Percentiles rank a stretch among this genome's conserved stretches.
These are phyloP conservation scores for Luehdorfia chinensis DNA, from an alignment of 1,140 invertebrate species.

Conservation along the genomic window DNA sequence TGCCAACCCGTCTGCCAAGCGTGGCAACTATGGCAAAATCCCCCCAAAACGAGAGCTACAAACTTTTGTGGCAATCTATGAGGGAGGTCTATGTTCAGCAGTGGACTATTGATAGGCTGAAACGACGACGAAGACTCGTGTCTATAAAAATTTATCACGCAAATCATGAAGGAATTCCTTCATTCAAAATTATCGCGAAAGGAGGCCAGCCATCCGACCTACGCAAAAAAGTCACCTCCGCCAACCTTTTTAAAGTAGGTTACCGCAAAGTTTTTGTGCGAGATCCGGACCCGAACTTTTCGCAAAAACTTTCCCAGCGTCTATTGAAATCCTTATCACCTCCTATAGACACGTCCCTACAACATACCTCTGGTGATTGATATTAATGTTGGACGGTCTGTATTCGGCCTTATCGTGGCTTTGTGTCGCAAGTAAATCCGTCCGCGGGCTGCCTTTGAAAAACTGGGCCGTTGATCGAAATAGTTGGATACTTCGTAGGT, in stretches of 20 bases:
- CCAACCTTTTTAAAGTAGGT: constrained; percentile 13
- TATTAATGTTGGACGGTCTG: constrained; percentile 42
- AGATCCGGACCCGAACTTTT: constrained; percentile 1
- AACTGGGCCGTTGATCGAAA: constrained; percentile 1
- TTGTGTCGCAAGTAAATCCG: constrained; percentile 36
- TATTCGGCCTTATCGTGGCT: constrained; percentile 41
- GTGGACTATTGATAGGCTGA: too few relatives aligned
- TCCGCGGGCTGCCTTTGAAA: constrained; percentile 19
- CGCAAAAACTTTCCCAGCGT: constrained; percentile 22
- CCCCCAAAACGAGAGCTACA: too few relatives aligned
- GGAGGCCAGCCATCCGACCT: constrained; percentile 15
- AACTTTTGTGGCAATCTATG: too few relatives aligned
- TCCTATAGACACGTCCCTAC: constrained; percentile 31
- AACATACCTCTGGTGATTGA: constrained; percentile 49
- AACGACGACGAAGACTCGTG: too few relatives aligned
- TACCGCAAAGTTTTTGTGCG: constrained; percentile 11
- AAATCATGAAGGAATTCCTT: too few relatives aligned
- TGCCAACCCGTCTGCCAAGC: too few relatives aligned
- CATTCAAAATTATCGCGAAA: too few relatives aligned
- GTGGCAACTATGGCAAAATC: too few relatives aligned
- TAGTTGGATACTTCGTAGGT: constrained; percentile 22
- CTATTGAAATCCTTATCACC: constrained; percentile 47
- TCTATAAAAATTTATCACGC: too few relatives aligned
- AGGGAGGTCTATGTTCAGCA: too few relatives aligned
- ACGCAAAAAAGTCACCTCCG: background rate